Evolutionary conservation across 2,113 vertebrate species (phyloP).

Genomic region (Thalassarche chlororhynchos): DNA sequence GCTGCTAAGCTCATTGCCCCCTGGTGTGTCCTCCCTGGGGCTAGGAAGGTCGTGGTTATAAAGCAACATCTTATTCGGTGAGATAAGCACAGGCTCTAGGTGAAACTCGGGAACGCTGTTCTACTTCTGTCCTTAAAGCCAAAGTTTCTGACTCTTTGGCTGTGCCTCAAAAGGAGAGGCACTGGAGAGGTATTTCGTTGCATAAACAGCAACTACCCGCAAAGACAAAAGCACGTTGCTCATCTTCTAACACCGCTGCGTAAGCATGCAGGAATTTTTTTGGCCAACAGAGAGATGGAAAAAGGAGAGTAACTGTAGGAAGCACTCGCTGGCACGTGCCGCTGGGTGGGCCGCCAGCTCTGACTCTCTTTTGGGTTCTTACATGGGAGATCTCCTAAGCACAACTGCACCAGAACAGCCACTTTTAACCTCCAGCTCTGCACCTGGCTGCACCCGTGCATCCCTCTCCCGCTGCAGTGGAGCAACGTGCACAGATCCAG

Average conservation of each 20-base stretch:
- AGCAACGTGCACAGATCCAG: rapidly evolving
- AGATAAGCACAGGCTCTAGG: background rate
- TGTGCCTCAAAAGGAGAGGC: background rate
- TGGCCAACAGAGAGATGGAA: background rate
- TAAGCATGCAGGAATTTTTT: background rate
- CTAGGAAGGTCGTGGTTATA: rapidly evolving
- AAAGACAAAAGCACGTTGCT: background rate
- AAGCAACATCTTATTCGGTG: background rate
- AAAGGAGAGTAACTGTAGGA: background rate
- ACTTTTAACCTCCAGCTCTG: background rate
- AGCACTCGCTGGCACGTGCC: background rate
- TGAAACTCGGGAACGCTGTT: background rate
- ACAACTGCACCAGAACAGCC: background rate
- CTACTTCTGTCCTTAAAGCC: background rate
- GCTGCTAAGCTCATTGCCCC: background rate
- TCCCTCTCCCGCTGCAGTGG: background rate
- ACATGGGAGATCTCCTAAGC: no score
- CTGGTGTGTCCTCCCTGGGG: background rate
- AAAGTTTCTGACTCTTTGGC: background rate
- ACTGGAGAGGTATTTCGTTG: rapidly evolving
- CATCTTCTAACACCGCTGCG: rapidly evolving
- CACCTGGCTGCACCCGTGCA: background rate
- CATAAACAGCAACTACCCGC: background rate
- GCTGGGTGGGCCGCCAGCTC: background rate
- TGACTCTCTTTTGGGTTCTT: background rate